Evolutionary conservation across 2,113 vertebrate species (phyloP).

Genomic region (Alethe diademata): DNA sequence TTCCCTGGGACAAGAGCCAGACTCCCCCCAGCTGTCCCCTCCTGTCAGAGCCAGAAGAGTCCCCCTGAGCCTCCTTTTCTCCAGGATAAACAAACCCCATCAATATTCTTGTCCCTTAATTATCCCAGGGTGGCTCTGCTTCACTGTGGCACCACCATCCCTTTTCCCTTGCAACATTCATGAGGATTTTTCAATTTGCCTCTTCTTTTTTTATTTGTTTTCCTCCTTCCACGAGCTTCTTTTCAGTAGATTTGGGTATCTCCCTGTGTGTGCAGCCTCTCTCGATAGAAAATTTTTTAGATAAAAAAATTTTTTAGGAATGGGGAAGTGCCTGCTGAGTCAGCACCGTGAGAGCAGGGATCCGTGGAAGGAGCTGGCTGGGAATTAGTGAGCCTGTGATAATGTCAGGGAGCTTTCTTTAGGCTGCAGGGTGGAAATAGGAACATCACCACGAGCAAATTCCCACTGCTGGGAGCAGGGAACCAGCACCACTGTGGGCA

Average conservation of each 20-base stretch:
- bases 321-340: background rate
- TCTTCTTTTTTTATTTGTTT: too few relatives aligned
- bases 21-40: rapidly evolving
- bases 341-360: background rate
- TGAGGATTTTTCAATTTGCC: background rate
- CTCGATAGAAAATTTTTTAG: background rate
- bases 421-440: background rate
- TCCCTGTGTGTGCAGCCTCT: background rate
- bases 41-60: rapidly evolving
- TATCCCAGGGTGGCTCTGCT: background rate
- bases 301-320: background rate
- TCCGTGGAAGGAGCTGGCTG: rapidly evolving
- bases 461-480: background rate
- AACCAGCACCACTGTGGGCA: background rate
- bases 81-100: background rate
- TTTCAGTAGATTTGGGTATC: background rate
- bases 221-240: background rate
- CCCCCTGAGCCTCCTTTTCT: background rate
- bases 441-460: background rate
- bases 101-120: background rate
- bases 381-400: background rate
- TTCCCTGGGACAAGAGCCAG: background rate
- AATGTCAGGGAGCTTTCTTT: background rate
- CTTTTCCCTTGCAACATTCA: background rate
- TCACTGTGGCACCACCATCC: background rate